These are phyloP conservation scores for Aproaerema taeniolella DNA, from an alignment of 2,888 invertebrate species.

Conservation along the genomic window DNA sequence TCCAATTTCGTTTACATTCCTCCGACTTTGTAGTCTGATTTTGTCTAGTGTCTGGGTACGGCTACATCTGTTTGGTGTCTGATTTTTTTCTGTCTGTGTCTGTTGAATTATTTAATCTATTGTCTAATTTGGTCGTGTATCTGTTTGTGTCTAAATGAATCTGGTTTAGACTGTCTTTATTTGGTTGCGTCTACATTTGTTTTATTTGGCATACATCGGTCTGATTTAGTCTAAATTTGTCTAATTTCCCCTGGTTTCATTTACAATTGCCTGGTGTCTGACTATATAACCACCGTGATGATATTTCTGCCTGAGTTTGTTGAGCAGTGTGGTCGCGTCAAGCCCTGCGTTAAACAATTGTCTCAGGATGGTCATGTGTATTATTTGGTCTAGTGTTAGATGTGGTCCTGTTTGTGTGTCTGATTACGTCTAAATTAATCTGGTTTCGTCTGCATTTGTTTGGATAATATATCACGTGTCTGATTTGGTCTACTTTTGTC, in stretches of 20 bases:
- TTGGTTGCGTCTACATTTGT: neutral
- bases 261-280: neutral
- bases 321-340: slow-evolving; percentile 98
- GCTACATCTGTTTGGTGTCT: too few relatives aligned
- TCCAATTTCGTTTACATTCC: too few relatives aligned
- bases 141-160: too few relatives aligned
- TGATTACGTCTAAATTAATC: too few relatives aligned
- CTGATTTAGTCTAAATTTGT: neutral
- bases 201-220: neutral
- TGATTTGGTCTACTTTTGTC: too few relatives aligned
- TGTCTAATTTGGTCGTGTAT: neutral
- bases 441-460: too few relatives aligned
- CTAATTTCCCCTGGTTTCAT: neutral
- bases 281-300: slow-evolving; percentile 90
- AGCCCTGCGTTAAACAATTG: slow-evolving; percentile 99
- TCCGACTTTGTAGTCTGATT: too few relatives aligned
- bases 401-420: too few relatives aligned
- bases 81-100: too few relatives aligned
- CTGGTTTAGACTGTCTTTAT: neutral
- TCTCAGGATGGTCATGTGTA: slow-evolving; percentile 96
- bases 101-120: neutral
- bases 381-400: too few relatives aligned
- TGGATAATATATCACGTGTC: too few relatives aligned
- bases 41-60: too few relatives aligned
- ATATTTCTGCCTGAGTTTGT: slow-evolving; percentile 97